phyloP scores from a whole-genome alignment of 64 coral and sea anemone species.

The Anthopleura sola region DNA sequence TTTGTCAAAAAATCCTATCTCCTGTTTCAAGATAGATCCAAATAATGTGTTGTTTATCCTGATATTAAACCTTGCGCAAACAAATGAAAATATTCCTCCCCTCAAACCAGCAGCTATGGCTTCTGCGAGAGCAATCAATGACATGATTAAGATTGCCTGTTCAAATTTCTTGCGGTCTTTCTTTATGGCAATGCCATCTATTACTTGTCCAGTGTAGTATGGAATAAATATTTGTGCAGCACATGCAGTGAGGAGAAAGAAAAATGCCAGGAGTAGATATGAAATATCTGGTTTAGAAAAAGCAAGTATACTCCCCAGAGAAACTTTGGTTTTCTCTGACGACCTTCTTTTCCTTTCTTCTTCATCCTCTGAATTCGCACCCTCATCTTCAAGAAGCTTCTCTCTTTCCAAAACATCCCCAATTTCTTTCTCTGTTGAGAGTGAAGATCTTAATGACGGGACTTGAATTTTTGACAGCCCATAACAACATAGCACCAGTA shows the following conservation, averaged over 20 bases:
- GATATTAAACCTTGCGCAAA: conserved; percentile 78
- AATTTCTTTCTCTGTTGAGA: conserved; percentile 77
- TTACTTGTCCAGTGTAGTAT: conserved; percentile 91
- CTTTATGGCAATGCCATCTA: conserved; percentile 94
- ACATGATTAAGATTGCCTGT: conserved; percentile 75
- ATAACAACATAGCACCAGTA: conserved; percentile 59
- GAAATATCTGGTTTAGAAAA: conserved; percentile 82
- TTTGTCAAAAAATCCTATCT: conserved; percentile 94
- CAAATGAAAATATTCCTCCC: conserved; percentile 76
- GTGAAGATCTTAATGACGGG: background rate
- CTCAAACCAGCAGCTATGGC: conserved; percentile 81
- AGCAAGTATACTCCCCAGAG: conserved; percentile 75
- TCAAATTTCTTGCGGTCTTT: conserved; percentile 73
- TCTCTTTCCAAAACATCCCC: conserved; percentile 72
- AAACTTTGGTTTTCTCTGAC: conserved; percentile 39
- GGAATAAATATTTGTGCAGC: conserved; percentile 95
- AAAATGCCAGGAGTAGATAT: conserved; percentile 69
- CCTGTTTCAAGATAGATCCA: conserved; percentile 82
- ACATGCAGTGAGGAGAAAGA: conserved; percentile 73
- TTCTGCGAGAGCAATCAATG: conserved; percentile 67
- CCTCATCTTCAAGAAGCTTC: conserved; percentile 16
- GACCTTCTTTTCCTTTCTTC: conserved; percentile 18
- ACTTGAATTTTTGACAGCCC: conserved; percentile 47
- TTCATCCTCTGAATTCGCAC: conserved; percentile 29
- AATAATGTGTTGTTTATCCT: conserved; percentile 89